Percentiles rank a stretch among this genome's conserved stretches.
Conservation (phyloP, 2,888 invertebrate species). For the Ornithoptera alexandrae region DNA sequence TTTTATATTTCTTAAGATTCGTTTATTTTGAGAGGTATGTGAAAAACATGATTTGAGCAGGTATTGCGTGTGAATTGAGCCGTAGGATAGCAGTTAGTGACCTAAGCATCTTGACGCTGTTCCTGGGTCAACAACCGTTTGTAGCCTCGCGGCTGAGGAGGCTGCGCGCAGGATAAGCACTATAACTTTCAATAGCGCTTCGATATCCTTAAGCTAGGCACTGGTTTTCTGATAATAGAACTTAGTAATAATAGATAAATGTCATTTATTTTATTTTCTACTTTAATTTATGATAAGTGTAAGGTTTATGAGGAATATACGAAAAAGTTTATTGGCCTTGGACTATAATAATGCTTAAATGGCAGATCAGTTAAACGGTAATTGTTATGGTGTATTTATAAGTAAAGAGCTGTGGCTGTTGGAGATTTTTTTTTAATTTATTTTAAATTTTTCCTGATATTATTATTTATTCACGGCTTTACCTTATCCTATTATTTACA, state of each 20-base stretch:
- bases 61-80: conserved; percentile 21
- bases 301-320: not conserved
- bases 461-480: too few species aligned
- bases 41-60: not conserved
- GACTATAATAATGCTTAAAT: not conserved
- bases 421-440: too few species aligned
- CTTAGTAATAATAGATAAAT: conserved; percentile 1
- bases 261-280: not conserved
- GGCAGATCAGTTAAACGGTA: not conserved
- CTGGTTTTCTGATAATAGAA: conserved; percentile 10
- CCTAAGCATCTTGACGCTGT: conserved; percentile 26
- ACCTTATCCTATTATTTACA: too few species aligned
- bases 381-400: too few species aligned
- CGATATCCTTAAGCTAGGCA: conserved; percentile 15
- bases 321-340: not conserved
- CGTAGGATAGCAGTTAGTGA: conserved; percentile 24
- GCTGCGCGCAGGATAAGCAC: conserved; percentile 3
- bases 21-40: too few species aligned
- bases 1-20: not conserved
- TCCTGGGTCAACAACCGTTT: conserved; percentile 29
- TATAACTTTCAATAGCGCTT: conserved; percentile 23
- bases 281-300: not conserved
- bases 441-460: too few species aligned
- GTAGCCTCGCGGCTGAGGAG: conserved; percentile 8
- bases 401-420: too few species aligned